Evolutionary conservation across 2,113 vertebrate genomes (phyloP).

Genomic region (Polypterus bichir): DNA sequence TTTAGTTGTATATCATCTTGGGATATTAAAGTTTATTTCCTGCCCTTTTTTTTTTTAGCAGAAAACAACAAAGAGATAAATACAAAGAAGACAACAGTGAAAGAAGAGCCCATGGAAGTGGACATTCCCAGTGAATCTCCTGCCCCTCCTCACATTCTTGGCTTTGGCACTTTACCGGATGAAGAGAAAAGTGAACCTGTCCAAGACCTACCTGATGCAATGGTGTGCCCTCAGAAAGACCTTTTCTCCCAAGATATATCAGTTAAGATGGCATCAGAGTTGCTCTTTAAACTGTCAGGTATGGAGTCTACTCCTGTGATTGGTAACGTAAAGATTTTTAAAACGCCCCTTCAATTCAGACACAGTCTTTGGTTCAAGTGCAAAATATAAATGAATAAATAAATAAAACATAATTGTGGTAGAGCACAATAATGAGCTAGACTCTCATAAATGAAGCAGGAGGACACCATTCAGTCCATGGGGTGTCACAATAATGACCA

Average conservation of each 20-base stretch:
- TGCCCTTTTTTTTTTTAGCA: conserved; percentile 33
- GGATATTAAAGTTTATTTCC: no score
- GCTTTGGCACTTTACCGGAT: conserved; percentile 85
- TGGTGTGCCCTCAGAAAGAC: conserved; percentile 75
- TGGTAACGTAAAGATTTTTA: no score
- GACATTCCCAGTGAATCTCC: conserved; percentile 65
- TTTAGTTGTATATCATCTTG: no score
- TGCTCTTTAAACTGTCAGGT: conserved; percentile 96
- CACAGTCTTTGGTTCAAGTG: no score
- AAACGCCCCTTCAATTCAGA: no score
- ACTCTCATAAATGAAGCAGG: no score
- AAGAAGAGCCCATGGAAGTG: conserved; percentile 94
- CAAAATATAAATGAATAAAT: no score
- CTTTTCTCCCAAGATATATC: conserved; percentile 98
- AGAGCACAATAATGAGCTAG: no score
- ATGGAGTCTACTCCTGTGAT: conserved; percentile 17
- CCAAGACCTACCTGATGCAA: conserved; percentile 65
- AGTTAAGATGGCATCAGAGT: conserved; percentile 97
- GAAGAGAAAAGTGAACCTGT: conserved; percentile 70
- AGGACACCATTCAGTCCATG: no score
- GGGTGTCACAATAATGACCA: no score
- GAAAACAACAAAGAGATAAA: conserved; percentile 85
- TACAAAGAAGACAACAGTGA: conserved; percentile 68
- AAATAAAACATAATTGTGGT: no score
- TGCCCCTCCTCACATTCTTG: conserved; percentile 59